Evolutionary conservation across 1,140 invertebrate genomes (phyloP), one percentile per base, ranked within the genome.

Genomic region (Calliphora vicina): DNA sequence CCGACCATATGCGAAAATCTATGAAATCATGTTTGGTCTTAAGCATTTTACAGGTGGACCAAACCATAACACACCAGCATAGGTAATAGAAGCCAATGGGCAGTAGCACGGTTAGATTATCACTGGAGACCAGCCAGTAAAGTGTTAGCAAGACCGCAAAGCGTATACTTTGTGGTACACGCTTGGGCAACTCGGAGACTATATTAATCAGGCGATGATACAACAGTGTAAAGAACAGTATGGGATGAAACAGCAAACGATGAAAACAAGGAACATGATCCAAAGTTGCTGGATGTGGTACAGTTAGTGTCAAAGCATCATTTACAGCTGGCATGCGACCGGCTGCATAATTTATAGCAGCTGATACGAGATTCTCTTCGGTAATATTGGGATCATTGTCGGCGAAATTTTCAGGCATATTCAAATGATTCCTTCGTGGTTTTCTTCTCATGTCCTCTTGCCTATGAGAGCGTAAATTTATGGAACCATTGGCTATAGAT

Each of bases 31-130:
- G 91, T 86, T 94, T 95, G 0, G 93, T 92, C 82, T 95, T 94
- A 0, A 96, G 87, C 94, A 97, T 96, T 91, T 96, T 95, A 85
- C 96, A 94, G 0, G 95, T 96, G 25, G 95, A 93, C 26, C 96
- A 91, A 0, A 96, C 92, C 94, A 97, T 96, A 0, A 94, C 91
- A 1, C 93, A 86, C 29, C 96, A 94, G 73, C 95, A 96, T 0
- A 94, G 85, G 85, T 96, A 96, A 86, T 96, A 96, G 8, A 95
- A 86, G 12, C 93, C 89, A 83, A 95, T 91, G 0, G 95, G 95
- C 6, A 96, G 88, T 82, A 95, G 92, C 20, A 94, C 91, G 6
- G 95, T 89, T 0, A 95, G 83, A 87, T 93, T 94, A 35, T 94
- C 93, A 0, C 93, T 92, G 20, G 93, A 94, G 8, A 94, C 91